Evolutionary conservation across 23 tunicate species (phyloP).

Genomic region (Botrylloides violaceus): DNA sequence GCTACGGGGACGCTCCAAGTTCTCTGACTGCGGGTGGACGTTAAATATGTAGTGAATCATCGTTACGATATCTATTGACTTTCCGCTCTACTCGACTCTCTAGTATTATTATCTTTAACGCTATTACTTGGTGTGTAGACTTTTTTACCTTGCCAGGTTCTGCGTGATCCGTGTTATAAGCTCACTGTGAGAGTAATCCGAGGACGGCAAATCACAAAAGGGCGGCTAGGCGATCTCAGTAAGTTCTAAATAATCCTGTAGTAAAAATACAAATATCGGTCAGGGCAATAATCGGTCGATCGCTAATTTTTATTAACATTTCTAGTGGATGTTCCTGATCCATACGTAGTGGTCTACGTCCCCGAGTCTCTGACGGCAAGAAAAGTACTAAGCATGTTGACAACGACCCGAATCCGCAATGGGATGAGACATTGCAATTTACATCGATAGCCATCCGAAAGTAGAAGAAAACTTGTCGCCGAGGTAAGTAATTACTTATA

Average conservation of each 20-base stretch:
- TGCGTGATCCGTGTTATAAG: constrained; percentile 58
- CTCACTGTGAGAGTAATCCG: constrained; percentile 47
- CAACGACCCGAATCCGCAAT: constrained; percentile 72
- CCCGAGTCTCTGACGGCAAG: constrained; percentile 72
- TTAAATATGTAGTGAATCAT: no score
- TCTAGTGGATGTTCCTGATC: constrained; percentile 90
- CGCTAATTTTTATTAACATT: no score
- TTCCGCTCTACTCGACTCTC: no score
- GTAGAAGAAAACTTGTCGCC: constrained; percentile 1
- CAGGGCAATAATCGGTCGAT: no score
- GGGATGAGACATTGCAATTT: constrained; percentile 64
- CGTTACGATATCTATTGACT: no score
- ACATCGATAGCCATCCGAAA: constrained; percentile 21
- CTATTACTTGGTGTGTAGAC: no score
- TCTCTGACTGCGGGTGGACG: no score
- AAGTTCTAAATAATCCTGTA: constrained; percentile 25
- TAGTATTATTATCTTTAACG: no score
- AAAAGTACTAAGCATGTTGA: constrained; percentile 42
- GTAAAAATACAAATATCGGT: no score
- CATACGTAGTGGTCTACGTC: constrained; percentile 64
- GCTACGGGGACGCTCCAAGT: no score
- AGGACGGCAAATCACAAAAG: constrained; percentile 71
- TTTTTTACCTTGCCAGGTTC: constrained; percentile 31
- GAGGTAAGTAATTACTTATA: no score
- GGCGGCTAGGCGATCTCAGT: constrained; percentile 61